Evolutionary conservation across 1,140 invertebrate genomes (phyloP).

Genomic region (Caerostris extrusa): DNA sequence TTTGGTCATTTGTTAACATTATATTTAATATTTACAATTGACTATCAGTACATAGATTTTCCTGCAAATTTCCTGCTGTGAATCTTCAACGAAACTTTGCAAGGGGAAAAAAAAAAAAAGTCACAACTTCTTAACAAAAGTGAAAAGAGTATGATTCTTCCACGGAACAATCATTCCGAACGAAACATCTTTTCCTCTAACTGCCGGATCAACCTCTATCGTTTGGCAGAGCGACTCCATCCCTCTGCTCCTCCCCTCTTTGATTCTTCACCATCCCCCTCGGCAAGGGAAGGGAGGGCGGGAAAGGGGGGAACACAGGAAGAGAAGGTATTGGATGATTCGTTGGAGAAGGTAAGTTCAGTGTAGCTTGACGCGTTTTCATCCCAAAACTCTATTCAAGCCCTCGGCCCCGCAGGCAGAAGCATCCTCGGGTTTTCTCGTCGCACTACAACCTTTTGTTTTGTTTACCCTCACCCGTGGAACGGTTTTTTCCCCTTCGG

Average conservation of each 20-base stretch:
- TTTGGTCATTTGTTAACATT: too few species aligned
- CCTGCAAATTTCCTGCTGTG: too few species aligned
- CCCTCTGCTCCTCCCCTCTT: constrained; percentile 56
- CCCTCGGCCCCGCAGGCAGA: constrained; percentile 52
- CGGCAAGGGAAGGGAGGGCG: neutral
- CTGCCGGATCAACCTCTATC: neutral
- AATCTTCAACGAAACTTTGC: too few species aligned
- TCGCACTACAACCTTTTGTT: neutral
- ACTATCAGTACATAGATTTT: too few species aligned
- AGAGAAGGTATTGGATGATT: constrained; percentile 71
- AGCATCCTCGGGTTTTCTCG: constrained; percentile 49
- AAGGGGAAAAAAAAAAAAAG: too few species aligned
- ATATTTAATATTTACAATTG: too few species aligned
- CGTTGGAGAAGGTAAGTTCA: constrained; percentile 41
- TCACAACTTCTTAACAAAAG: too few species aligned
- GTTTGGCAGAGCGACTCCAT: constrained; percentile 13
- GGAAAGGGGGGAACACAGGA: neutral
- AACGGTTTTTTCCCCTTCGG: neutral
- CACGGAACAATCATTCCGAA: neutral
- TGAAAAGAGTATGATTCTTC: too few species aligned
- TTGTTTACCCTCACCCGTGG: neutral
- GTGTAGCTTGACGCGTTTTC: constrained; percentile 67
- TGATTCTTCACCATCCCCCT: constrained; percentile 51
- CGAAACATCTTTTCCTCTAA: neutral
- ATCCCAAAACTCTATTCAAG: constrained; percentile 68